Percentiles rank a stretch among this genome's conserved stretches.
phyloP scores from a whole-genome alignment of 2,797 vertebrate species.

The Cephalopachus bancanus region DNA sequence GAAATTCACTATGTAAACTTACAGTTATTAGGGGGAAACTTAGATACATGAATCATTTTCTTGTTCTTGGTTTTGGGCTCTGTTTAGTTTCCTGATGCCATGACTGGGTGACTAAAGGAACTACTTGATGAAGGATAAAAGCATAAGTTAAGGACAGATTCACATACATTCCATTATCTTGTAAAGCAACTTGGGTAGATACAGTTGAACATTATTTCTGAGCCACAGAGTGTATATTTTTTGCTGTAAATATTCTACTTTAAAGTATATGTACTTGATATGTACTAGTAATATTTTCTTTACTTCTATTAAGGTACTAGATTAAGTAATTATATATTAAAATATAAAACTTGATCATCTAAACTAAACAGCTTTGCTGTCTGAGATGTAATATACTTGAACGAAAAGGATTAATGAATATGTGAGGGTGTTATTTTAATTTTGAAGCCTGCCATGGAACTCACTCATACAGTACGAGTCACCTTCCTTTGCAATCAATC shows the following conservation, averaged over 20 bases:
- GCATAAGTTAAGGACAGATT: background rate
- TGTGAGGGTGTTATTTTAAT: background rate
- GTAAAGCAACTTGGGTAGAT: background rate
- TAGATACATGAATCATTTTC: rapidly evolving
- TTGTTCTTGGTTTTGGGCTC: background rate
- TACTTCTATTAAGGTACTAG: background rate
- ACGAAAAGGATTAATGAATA: background rate
- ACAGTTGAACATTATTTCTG: background rate
- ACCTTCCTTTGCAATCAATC: background rate
- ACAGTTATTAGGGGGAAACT: background rate
- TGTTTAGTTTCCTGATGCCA: background rate
- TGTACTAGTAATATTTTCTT: background rate
- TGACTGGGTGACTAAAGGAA: background rate
- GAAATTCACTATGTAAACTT: background rate
- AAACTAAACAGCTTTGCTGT: background rate
- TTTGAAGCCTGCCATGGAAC: background rate
- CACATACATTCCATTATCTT: background rate
- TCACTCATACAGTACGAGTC: background rate
- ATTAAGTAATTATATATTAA: background rate
- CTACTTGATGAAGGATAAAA: background rate
- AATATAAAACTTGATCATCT: background rate
- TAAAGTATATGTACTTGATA: background rate
- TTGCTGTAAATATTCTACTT: background rate
- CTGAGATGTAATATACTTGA: background rate
- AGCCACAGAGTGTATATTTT: background rate